Evolutionary conservation across 2,113 vertebrate species (phyloP).

Genomic region (Phocoena phocoena): DNA sequence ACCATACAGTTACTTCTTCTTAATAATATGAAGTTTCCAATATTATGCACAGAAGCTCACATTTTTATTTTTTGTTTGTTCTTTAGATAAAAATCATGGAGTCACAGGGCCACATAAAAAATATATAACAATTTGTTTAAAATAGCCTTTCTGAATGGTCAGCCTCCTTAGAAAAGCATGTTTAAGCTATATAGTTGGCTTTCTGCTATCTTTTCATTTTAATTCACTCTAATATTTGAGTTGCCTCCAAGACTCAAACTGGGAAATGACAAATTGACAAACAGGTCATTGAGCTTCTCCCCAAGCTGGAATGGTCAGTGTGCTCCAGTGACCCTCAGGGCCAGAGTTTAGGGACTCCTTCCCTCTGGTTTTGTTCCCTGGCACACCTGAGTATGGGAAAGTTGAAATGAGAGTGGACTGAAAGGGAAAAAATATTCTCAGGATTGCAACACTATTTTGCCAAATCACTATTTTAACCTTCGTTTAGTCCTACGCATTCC

Average conservation of each 20-base stretch:
- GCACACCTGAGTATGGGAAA: not conserved
- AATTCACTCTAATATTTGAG: constrained; percentile 2
- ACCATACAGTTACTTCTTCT: not conserved
- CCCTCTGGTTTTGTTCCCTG: not conserved
- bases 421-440: not conserved
- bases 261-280: not conserved
- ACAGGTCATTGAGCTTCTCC: not conserved
- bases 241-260: not conserved
- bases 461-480: not conserved
- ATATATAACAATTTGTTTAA: not conserved
- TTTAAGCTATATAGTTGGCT: not conserved
- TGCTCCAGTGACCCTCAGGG: not conserved
- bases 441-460: not conserved
- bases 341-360: not conserved
- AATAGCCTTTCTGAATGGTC: not conserved
- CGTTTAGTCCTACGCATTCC: not conserved
- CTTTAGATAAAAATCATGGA: not conserved
- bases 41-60: not conserved
- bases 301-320: not conserved
- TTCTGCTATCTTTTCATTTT: constrained; percentile 8
- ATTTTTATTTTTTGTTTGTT: not conserved
- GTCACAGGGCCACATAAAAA: not conserved
- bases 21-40: not conserved
- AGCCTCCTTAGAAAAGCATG: not conserved
- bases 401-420: not conserved